Evolutionary conservation across 1,140 invertebrate genomes (phyloP), one percentile per base, ranked within the genome.

Genomic region (Nautilus pompilius): DNA sequence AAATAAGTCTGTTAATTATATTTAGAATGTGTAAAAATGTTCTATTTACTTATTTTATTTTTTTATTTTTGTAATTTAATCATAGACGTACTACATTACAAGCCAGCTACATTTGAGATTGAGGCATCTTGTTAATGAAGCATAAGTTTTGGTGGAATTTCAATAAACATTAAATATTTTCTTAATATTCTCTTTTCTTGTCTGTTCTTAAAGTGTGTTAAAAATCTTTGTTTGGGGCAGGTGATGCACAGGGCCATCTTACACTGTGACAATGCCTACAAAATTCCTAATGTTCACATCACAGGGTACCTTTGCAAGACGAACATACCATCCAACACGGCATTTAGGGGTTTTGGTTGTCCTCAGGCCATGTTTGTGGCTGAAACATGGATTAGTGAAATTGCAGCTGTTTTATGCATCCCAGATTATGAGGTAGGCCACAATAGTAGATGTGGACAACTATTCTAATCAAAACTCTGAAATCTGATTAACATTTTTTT

Each of bases 261-360:
- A 24, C 69, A 75, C n/a, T 45, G 34, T 57, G 79, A 81, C 30
- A 72, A 73, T 49, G 57, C 65, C 22, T 84, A 82, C 57, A 70
- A 75, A 22, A 71, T 84, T 46, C 77, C 80, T 3, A 74, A 80
- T 54, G 22, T 82, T 0, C 53, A 59, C 13, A 66, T 77, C 5
- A 68, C 62, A 8, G 77, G 78, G n/a, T 64, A 69, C 24, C 22
- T 75, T 0, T 82, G 82, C 57, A 78, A 78, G 55, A 84, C 83
- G 5, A 84, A 84, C 65, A 74, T 76, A 26, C 67, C 72, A n/a
- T 82, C 81, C 13, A 83, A 82, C 63, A 84, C 83, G 45, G 82
- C 83, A 0, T 82, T 84, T 67, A 57, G 83, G 32, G 83, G 80
- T 5, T 84, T 82, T 74, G 83, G 83, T 41, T 72, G 70, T 24